Evolutionary conservation across 2,113 vertebrate species (phyloP).

Genomic region (Chlorodrepanis virens): DNA sequence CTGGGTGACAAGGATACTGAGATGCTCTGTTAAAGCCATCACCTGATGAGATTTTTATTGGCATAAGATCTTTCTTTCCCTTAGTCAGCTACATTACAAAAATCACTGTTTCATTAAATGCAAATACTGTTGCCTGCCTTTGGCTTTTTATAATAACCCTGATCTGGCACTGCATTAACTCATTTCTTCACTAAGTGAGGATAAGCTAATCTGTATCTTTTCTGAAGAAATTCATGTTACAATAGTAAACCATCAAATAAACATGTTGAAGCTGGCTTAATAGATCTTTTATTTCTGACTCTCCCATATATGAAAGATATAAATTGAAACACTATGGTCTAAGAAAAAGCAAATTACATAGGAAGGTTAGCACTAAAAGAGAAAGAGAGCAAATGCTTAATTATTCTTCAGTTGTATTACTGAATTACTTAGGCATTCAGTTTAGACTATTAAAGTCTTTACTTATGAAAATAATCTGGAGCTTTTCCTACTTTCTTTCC

Average conservation of each 20-base stretch:
- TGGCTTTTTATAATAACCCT: constrained; percentile 40
- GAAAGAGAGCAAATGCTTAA: neutral
- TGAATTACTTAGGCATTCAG: neutral
- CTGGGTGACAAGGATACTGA: constrained; percentile 73
- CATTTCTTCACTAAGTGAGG: neutral
- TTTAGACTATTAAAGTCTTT: neutral
- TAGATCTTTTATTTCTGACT: neutral
- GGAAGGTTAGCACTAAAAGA: neutral
- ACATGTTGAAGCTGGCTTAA: neutral
- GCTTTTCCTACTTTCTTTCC: neutral
- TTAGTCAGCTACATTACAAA: constrained; percentile 63
- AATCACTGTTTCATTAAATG: constrained; percentile 68
- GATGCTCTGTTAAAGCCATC: constrained; percentile 73
- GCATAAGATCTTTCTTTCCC: constrained; percentile 65
- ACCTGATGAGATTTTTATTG: constrained; percentile 76
- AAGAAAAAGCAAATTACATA: neutral
- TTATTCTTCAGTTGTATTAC: neutral
- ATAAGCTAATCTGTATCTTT: neutral
- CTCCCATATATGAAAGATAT: neutral
- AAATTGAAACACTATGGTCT: neutral
- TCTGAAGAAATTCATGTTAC: neutral
- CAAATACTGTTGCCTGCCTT: constrained; percentile 34
- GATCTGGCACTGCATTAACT: constrained; percentile 24
- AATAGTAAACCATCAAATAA: neutral
- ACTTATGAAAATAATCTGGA: neutral